These are phyloP conservation scores for Nomada fucata DNA, from an alignment of 2,888 invertebrate genomes.

Conservation along the genomic window DNA sequence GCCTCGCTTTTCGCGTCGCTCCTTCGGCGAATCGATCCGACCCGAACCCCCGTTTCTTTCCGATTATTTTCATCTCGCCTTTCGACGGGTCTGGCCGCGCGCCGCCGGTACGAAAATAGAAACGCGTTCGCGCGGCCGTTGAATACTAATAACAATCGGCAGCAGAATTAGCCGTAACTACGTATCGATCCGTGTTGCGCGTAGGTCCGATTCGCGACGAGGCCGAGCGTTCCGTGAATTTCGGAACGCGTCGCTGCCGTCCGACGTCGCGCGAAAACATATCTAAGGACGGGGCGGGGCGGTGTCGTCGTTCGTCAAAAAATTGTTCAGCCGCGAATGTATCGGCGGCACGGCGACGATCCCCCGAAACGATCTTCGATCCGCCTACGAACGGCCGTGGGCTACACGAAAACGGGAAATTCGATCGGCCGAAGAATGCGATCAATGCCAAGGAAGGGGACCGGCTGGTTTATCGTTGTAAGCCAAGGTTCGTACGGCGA, in stretches of 20 bases:
- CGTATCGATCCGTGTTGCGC: slow-evolving; percentile 40
- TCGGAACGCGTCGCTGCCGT: slow-evolving; percentile 2
- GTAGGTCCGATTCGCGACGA: slow-evolving; percentile 14
- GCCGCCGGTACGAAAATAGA: slow-evolving; percentile 39
- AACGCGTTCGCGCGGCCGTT: slow-evolving; percentile 14
- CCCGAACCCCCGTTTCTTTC: not conserved
- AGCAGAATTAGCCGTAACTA: slow-evolving; percentile 40
- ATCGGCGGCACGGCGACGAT: not conserved
- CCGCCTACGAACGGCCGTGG: too few relatives aligned
- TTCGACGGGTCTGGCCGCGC: not conserved
- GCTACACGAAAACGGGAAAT: not conserved
- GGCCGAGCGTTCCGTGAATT: slow-evolving; percentile 45
- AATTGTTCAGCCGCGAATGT: too few relatives aligned
- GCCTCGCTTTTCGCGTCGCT: too few relatives aligned
- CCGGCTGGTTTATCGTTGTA: slow-evolving; percentile 4
- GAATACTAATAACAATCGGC: slow-evolving; percentile 46
- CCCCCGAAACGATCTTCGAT: not conserved
- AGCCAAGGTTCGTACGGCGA: slow-evolving; percentile 21
- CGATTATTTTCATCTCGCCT: slow-evolving; percentile 28
- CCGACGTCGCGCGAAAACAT: not conserved
- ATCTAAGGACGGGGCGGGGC: not conserved
- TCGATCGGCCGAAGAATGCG: not conserved
- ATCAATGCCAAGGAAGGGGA: not conserved
- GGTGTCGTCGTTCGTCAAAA: too few relatives aligned
- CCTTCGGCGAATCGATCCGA: not conserved